phyloP scores from a whole-genome alignment of 2,113 vertebrate species.

The Smithornis capensis region DNA sequence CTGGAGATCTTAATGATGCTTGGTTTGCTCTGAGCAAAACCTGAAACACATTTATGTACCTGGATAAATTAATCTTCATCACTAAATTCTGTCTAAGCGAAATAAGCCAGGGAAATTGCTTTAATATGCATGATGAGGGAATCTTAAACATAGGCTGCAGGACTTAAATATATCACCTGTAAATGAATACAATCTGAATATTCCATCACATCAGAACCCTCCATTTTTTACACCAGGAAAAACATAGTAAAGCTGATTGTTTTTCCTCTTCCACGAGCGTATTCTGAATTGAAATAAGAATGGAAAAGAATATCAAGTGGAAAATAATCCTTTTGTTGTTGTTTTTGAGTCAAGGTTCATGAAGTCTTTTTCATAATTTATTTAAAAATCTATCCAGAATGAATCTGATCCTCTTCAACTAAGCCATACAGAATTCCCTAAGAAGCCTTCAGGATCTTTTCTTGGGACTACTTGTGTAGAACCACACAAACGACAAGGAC shows the following conservation, averaged over 20 bases:
- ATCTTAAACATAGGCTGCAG: neutral
- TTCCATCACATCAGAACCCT: neutral
- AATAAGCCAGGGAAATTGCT: conserved; percentile 16
- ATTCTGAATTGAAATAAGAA: neutral
- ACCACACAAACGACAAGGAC: neutral
- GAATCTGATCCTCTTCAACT: neutral
- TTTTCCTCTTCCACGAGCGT: neutral
- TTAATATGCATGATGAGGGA: neutral
- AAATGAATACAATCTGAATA: neutral
- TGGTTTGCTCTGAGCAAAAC: conserved; percentile 17
- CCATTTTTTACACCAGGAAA: neutral
- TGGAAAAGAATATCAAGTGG: neutral
- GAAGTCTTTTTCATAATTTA: neutral
- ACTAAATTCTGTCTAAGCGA: conserved; percentile 1
- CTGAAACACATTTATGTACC: conserved; percentile 8
- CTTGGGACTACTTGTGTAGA: neutral
- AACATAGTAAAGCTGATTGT: neutral
- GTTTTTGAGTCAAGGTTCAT: neutral
- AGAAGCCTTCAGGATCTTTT: neutral
- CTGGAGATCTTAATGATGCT: conserved; percentile 42
- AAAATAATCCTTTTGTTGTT: neutral
- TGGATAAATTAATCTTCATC: conserved; percentile 50
- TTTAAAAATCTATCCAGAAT: neutral
- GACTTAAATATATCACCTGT: neutral
- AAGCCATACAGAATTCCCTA: neutral